Base-by-base conservation (phyloP, 2,888 invertebrate species). In the Iphiclides podalirius region DNA sequence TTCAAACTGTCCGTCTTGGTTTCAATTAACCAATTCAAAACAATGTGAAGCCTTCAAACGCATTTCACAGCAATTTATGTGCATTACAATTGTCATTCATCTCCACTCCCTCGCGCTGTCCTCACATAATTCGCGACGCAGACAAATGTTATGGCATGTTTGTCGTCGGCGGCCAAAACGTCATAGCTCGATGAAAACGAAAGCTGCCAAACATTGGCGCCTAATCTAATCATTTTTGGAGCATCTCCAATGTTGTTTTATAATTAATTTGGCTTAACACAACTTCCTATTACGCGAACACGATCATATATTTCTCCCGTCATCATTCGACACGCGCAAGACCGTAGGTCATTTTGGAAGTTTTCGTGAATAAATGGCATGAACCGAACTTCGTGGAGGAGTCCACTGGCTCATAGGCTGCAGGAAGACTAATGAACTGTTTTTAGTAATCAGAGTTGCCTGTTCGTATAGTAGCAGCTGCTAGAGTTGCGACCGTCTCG, bases 41-140 rank as follows among this genome's bases (percentile, higher is more conserved):
- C 75, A 72, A 73, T 75, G 68, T 60, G 54, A 60, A 68, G 66
- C 55, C 61, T 61, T 64, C 60, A 47, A 58, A 58, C 56, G 53
- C 55, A 64, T 69, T 75, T 72, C 74, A 67, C 72, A 70, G 61
- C 52, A 44, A 55, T 57, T 60, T 55, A 37, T 37, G 31, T 42
- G n/a, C 33, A 54, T 68, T 59, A 71, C 70, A 72, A 75, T 74
- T 52, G 62, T 48, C 52, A 61, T 66, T 61, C 63, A 61, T 61
- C 55, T 60, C 52, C 54, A 58, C 58, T 61, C 54, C 52, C 42
- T 58, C 57, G 53, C 52, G 60, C 58, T 54, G 61, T 69, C 60
- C 63, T 62, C 58, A 58, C 52, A 59, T 65, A 57, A 55, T 61
- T 63, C 63, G 67, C 59, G 60, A 61, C n/a, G n/a, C n/a, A n/a